A percentile compares a stretch with the other conserved stretches of the same genome.
Conservation (phyloP, 2,888 invertebrate genomes). For the Autographa gamma region DNA sequence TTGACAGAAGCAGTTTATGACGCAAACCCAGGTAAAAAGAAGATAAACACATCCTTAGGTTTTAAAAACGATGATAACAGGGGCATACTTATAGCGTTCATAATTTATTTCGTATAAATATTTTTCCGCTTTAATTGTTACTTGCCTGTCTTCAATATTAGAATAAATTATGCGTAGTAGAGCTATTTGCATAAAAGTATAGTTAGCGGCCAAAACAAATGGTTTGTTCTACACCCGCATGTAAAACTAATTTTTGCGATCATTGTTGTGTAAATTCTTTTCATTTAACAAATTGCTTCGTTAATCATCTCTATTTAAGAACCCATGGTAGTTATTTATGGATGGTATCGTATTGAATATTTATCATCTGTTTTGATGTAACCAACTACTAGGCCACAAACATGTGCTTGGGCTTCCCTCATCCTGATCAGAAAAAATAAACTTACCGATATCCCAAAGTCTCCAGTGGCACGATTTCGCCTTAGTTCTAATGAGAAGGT, state of each 20-base stretch:
- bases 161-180: too few relatives aligned
- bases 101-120: too few relatives aligned
- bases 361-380: too few relatives aligned
- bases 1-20: too few relatives aligned
- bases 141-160: too few relatives aligned
- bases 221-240: not conserved
- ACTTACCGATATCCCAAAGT: constrained; percentile 84
- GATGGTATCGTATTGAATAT: too few relatives aligned
- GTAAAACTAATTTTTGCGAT: not conserved
- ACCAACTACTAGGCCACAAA: too few relatives aligned
- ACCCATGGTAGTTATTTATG: not conserved
- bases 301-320: not conserved
- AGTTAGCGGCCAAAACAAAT: not conserved
- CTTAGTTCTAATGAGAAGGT: constrained; percentile 88
- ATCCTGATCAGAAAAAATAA: not conserved
- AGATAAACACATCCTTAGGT: too few relatives aligned
- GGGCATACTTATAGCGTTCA: too few relatives aligned
- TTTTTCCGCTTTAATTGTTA: too few relatives aligned
- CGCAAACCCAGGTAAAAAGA: too few relatives aligned
- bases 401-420: not conserved
- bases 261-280: not conserved
- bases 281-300: not conserved
- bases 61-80: too few relatives aligned
- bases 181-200: not conserved
- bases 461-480: constrained; percentile 61